Evolutionary conservation across 2,888 invertebrate genomes (phyloP).

Genomic region (Acrocyrtus sp.): DNA sequence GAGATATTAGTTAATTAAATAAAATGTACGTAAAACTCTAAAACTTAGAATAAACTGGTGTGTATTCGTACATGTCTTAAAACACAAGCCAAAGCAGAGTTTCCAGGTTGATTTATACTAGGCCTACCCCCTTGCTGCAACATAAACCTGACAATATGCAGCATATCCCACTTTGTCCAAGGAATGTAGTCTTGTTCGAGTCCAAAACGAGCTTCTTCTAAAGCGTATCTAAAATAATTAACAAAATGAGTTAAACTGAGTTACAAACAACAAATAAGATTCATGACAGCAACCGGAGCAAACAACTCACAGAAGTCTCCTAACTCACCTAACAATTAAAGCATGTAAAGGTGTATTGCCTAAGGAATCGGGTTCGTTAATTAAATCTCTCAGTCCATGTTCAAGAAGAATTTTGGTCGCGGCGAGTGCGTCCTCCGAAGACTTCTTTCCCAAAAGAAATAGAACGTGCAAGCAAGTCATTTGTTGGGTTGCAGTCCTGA

Average conservation of each 20-base stretch:
- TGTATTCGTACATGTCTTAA: conserved; percentile 69
- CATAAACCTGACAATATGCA: conserved; percentile 74
- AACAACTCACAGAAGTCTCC: conserved; percentile 53
- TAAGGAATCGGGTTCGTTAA: conserved; percentile 77
- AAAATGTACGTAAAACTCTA: too few relatives aligned
- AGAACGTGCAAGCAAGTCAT: conserved; percentile 77
- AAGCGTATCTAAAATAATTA: conserved; percentile 70
- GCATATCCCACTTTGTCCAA: conserved; percentile 69
- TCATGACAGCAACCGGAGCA: not conserved
- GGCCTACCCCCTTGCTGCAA: conserved; percentile 75
- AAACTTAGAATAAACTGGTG: not conserved
- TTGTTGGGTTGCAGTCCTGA: conserved; percentile 76
- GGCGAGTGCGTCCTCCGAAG: conserved; percentile 77
- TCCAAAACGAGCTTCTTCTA: conserved; percentile 76
- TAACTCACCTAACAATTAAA: conserved; percentile 67
- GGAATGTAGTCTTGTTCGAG: conserved; percentile 69
- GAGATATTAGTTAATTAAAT: not conserved
- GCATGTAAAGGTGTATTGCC: conserved; percentile 80
- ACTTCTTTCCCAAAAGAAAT: conserved; percentile 76
- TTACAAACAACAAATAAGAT: not conserved
- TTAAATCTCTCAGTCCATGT: conserved; percentile 77
- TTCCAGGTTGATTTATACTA: conserved; percentile 77
- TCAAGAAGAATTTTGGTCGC: conserved; percentile 77
- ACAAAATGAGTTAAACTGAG: not conserved
- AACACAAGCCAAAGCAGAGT: conserved; percentile 77